Percentiles rank a stretch among this genome's conserved stretches.
Conservation (phyloP, 37 sponge, comb jelly and placozoan genomes). For the Theonella swinhoei region DNA sequence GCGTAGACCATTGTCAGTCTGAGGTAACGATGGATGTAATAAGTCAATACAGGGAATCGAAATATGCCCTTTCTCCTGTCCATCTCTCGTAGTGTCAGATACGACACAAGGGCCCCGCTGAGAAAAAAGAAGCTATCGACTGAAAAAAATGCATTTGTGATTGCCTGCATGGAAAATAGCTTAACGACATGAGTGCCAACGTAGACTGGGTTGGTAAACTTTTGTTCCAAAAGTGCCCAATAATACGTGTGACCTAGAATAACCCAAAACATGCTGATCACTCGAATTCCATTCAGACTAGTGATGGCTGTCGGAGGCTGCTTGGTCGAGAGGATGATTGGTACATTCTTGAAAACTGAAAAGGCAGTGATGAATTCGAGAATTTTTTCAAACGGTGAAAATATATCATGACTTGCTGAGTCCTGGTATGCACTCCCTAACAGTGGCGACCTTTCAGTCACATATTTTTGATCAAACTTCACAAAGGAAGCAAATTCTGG, state of each 20-base stretch:
- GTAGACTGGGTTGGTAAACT: background rate
- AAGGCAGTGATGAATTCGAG: conserved; percentile 33
- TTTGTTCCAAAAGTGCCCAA: background rate
- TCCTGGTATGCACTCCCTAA: background rate
- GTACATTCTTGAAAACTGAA: conserved; percentile 64
- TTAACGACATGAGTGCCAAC: background rate
- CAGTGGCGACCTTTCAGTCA: background rate
- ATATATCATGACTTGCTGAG: background rate
- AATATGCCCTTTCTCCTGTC: conserved; percentile 29
- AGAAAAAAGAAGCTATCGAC: conserved; percentile 82
- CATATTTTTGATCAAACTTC: too few species aligned
- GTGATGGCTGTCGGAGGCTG: conserved; percentile 64
- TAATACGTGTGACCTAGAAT: conserved; percentile 64
- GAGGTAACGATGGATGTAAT: conserved; percentile 69
- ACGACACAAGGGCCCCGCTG: conserved; percentile 70
- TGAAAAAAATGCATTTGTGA: conserved; percentile 65
- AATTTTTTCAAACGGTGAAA: background rate
- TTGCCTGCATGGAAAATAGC: conserved; percentile 53
- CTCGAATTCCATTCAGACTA: conserved; percentile 82
- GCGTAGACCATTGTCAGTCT: conserved; percentile 65
- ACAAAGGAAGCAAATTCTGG: background rate
- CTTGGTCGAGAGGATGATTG: conserved; percentile 52
- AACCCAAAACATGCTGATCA: conserved; percentile 85
- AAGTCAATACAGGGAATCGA: conserved; percentile 52
- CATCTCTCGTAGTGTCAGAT: conserved; percentile 68